Percentiles rank a stretch among this genome's conserved stretches.
Evolutionary conservation across 2,888 invertebrate species (phyloP).

Genomic region (Drosophila percnosoma): DNA sequence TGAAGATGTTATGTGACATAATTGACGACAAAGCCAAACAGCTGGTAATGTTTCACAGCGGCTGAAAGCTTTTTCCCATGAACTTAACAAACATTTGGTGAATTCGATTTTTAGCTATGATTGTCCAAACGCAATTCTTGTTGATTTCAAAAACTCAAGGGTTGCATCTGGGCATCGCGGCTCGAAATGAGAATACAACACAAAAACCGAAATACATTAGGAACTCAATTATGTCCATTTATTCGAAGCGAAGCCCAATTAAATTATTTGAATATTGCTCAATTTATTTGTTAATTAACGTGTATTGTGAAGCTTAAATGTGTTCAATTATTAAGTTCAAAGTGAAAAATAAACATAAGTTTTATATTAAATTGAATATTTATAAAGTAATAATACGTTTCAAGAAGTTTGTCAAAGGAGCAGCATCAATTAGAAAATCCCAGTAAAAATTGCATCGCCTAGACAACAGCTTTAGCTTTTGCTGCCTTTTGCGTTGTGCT

Average conservation of each 20-base stretch:
- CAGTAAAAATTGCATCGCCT: not conserved
- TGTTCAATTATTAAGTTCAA: not conserved
- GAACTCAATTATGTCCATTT: slow-evolving; percentile 8
- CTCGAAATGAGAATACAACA: slow-evolving; percentile 84
- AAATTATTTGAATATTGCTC: slow-evolving; percentile 21
- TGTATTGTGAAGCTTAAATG: slow-evolving; percentile 17
- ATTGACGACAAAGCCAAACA: slow-evolving; percentile 24
- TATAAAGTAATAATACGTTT: slow-evolving; percentile 1
- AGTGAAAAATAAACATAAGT: slow-evolving; percentile 1
- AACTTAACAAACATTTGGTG: slow-evolving; percentile 60
- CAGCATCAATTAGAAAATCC: not conserved
- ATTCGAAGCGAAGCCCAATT: slow-evolving; percentile 21
- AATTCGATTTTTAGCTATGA: slow-evolving; percentile 85
- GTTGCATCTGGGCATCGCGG: slow-evolving; percentile 85
- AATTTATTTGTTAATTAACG: slow-evolving; percentile 27
- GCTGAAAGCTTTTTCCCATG: slow-evolving; percentile 44
- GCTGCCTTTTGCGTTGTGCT: not conserved
- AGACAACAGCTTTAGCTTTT: not conserved
- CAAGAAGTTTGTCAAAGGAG: slow-evolving; percentile 15
- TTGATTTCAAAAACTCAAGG: slow-evolving; percentile 84
- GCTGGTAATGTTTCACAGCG: slow-evolving; percentile 38
- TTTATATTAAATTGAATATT: slow-evolving; percentile 4
- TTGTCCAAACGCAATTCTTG: slow-evolving; percentile 86
- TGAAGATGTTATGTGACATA: slow-evolving; percentile 48
- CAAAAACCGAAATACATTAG: slow-evolving; percentile 39